Base-by-base conservation (phyloP, 2,888 invertebrate genomes). In the Tiliacea aurago region DNA sequence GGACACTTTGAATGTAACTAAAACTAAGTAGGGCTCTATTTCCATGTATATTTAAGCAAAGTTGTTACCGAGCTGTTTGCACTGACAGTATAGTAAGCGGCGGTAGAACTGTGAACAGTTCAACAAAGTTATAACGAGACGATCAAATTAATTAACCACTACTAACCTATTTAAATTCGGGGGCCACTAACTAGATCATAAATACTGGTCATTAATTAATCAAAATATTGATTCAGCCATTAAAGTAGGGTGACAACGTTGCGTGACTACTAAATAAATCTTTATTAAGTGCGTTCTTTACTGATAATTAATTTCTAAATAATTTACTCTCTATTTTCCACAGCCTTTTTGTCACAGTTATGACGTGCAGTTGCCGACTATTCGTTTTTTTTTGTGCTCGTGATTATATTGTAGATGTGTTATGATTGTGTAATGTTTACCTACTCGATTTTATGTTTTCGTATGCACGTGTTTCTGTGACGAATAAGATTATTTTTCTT, bases 121-220 rank as follows among this genome's bases (percentile, higher is more conserved):
- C 64, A 75, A 56, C 64, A 63, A 64, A 75, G 56, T 64, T 73
- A 13, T 75, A 75, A 56, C 73, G 64, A 56, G 53, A 33, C 33
- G 28, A 41, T 28, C 51, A 47, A 77, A 77, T 75, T 61, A 78
- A 75, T 77, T 75, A 69, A 20, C 45, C 41, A 69, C 47, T 69
- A 69, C 47, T 69, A 75, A 77, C 37, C 45, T 33, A 75, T 76
- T 76, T 59, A 61, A n/a, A 61, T 77, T 43, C 9, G 23, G 51
- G 51, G 53, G 15, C 33, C 11, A 15, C 41, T 53, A 75, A 75
- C 51, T 69, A 78, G 11, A 61, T 33, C 47, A 53, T 70, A 70
- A 75, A 77, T 66, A 51, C 37, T 53, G 45, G 41, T 20, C 2
- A 75, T 59, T 59, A 68, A 67, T 59, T 41, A 47, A 75, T 53